A percentile compares a stretch with the other conserved stretches of the same genome.
Conservation (phyloP, 2,888 invertebrate species). For the Caenorhabditis doughertyi region DNA sequence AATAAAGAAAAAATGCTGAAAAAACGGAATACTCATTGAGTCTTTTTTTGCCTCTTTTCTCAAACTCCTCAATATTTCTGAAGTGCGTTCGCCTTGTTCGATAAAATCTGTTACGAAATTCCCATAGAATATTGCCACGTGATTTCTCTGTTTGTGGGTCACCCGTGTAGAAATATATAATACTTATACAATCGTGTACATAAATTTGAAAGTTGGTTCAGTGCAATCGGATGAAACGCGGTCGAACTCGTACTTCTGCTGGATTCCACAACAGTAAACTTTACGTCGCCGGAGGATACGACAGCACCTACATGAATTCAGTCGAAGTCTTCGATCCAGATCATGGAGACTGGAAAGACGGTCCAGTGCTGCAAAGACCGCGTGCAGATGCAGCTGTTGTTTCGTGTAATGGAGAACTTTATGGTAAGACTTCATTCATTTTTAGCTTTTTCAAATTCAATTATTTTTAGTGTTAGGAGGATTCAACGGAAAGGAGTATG, state of each 20-base stretch:
- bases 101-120: too few relatives aligned
- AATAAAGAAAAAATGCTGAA: too few relatives aligned
- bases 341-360: conserved; percentile 48
- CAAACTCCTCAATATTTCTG: neutral
- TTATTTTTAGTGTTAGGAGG: conserved; percentile 58
- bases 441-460: neutral
- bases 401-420: conserved; percentile 59
- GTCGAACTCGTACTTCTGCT: conserved; percentile 60
- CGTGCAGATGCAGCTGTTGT: conserved; percentile 55
- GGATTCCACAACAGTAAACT: conserved; percentile 59
- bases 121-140: too few relatives aligned
- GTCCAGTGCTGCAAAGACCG: conserved; percentile 27
- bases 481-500: conserved; percentile 66
- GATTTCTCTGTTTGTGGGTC: too few relatives aligned
- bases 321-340: conserved; percentile 58
- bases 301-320: conserved; percentile 56
- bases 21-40: neutral
- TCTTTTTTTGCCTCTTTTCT: neutral
- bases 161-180: too few relatives aligned
- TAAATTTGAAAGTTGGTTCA: conserved; percentile 29
- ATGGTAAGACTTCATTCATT: conserved; percentile 18
- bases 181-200: conserved; percentile 16
- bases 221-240: conserved; percentile 34
- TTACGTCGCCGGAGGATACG: conserved; percentile 61
- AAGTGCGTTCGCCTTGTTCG: too few relatives aligned